Conservation (phyloP, 2,113 vertebrate genomes). For the Calidris pygmaea region DNA sequence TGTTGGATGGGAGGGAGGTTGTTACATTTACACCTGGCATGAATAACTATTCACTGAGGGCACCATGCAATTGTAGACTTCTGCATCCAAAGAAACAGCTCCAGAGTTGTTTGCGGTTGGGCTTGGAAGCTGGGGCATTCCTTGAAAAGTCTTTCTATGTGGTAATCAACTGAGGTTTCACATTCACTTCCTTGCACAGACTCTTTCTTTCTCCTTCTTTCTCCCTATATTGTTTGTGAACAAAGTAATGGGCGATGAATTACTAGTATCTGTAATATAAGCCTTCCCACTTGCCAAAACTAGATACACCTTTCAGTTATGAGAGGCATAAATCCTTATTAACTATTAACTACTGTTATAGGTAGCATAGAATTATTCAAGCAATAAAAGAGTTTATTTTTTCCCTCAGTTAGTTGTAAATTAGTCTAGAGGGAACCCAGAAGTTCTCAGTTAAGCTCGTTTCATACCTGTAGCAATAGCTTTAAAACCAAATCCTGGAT, state of each 20-base stretch:
- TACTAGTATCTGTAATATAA: neutral
- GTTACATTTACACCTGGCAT: neutral
- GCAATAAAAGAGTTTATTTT: slow-evolving; percentile 56
- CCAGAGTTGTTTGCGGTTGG: neutral
- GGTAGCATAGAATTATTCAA: slow-evolving; percentile 38
- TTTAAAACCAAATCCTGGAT: slow-evolving; percentile 51
- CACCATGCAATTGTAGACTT: neutral
- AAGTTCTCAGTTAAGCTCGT: slow-evolving; percentile 57
- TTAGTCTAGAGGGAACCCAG: slow-evolving; percentile 63
- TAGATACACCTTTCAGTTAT: slow-evolving; percentile 8
- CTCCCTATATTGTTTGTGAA: neutral
- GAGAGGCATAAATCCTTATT: slow-evolving; percentile 54
- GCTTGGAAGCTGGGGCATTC: neutral
- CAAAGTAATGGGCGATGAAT: neutral
- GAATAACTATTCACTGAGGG: neutral
- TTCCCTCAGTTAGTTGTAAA: slow-evolving; percentile 49
- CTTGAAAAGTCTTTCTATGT: neutral
- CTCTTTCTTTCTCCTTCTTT: neutral
- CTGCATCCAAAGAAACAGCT: neutral
- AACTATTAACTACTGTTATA: slow-evolving; percentile 53
- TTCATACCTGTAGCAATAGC: slow-evolving; percentile 36
- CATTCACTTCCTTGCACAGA: neutral
- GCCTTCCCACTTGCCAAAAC: neutral
- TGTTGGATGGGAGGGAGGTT: neutral
- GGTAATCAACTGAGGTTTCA: neutral